A percentile compares a stretch with the other conserved stretches of the same genome.
Conservation (phyloP, 2,113 vertebrate genomes). For the Pelecanoides urinatrix region DNA sequence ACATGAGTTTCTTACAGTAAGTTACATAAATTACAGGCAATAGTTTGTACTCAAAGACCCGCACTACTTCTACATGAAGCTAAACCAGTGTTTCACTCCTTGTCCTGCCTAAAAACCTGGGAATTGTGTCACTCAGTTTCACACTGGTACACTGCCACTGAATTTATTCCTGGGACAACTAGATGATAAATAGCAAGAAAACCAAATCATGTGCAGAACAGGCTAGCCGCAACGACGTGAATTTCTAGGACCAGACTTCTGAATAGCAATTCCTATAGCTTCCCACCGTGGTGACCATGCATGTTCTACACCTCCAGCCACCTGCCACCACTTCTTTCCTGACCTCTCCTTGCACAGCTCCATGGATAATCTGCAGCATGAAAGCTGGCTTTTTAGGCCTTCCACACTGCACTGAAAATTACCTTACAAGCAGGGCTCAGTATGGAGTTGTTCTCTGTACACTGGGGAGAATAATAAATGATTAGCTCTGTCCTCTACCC, state of each 20-base stretch:
- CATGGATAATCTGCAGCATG: background rate
- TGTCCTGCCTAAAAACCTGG: background rate
- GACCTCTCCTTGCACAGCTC: background rate
- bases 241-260: background rate
- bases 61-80: background rate
- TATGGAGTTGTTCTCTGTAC: background rate
- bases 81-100: background rate
- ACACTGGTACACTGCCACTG: background rate
- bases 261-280: background rate
- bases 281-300: background rate
- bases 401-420: background rate
- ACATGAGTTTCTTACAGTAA: background rate
- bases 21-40: background rate
- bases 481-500: background rate
- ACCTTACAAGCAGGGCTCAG: background rate
- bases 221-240: accelerated
- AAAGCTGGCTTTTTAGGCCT: background rate
- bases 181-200: background rate
- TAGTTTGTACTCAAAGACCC: background rate
- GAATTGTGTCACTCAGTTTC: background rate
- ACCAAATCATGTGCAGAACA: background rate
- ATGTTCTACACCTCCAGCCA: background rate
- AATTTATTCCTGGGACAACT: background rate
- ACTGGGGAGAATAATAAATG: background rate
- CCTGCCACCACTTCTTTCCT: background rate